Conservation (phyloP, 2,797 vertebrate species). For the Bradypus variegatus region DNA sequence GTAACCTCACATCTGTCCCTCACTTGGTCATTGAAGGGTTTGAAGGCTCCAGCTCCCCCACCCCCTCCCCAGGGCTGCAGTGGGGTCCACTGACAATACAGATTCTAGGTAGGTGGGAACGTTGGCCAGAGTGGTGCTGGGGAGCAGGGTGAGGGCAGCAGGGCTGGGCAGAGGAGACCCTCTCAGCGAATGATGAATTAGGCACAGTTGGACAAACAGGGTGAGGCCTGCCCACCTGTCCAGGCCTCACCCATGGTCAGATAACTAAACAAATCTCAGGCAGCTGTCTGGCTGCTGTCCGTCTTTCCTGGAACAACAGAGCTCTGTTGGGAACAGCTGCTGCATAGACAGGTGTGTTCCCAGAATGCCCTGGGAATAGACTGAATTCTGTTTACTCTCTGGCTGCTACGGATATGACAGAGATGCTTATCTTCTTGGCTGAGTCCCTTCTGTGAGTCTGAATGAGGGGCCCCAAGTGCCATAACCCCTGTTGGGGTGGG, state of each 20-base stretch:
- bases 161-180: background rate
- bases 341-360: constrained; percentile 26
- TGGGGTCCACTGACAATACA: too few relatives aligned
- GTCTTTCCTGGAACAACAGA: background rate
- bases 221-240: background rate
- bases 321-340: background rate
- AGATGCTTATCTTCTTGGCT: background rate
- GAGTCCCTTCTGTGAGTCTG: background rate
- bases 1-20: background rate
- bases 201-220: background rate
- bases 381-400: constrained; percentile 13
- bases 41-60: background rate
- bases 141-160: background rate
- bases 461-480: background rate
- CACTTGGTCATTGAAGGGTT: background rate
- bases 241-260: background rate
- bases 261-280: background rate
- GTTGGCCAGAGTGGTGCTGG: background rate
- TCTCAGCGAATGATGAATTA: background rate
- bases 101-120: background rate
- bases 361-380: background rate
- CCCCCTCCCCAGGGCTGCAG: too few relatives aligned
- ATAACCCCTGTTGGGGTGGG: background rate
- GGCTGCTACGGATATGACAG: background rate
- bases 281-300: background rate